Conservation (phyloP, 1,140 invertebrate species). For the Diabrotica undecimpunctata region DNA sequence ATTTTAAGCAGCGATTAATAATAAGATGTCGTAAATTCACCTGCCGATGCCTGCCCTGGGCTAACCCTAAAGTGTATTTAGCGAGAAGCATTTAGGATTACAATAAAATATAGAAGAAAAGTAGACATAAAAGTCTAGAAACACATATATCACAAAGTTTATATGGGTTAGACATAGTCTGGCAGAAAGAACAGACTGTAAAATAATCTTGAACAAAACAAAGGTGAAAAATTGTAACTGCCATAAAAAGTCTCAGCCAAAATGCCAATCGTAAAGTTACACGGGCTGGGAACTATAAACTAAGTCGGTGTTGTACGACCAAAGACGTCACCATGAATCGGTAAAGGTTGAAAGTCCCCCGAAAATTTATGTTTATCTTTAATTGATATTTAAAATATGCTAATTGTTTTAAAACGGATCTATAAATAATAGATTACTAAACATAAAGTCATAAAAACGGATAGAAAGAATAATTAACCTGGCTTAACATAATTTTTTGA, state of each 20-base stretch:
- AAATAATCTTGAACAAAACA: slow-evolving; percentile 36
- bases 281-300: slow-evolving; percentile 25
- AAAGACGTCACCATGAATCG: neutral
- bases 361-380: too few species aligned
- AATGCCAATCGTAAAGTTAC: slow-evolving; percentile 37
- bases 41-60: neutral
- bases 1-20: too few species aligned
- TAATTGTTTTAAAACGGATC: too few species aligned
- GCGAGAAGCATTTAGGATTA: neutral
- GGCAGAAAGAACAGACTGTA: slow-evolving; percentile 35
- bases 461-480: too few species aligned
- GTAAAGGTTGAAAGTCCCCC: neutral
- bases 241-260: slow-evolving; percentile 35
- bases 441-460: too few species aligned
- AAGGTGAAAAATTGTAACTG: slow-evolving; percentile 41
- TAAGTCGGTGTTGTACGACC: neutral
- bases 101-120: slow-evolving; percentile 17
- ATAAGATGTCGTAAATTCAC: too few species aligned
- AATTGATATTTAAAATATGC: too few species aligned
- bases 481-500: too few species aligned
- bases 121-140: slow-evolving; percentile 36
- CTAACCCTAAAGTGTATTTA: neutral
- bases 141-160: slow-evolving; percentile 45
- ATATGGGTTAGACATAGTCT: slow-evolving; percentile 37
- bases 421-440: too few species aligned